Evolutionary conservation across 37 sponge, comb jelly and placozoan species (phyloP), one percentile per base, ranked within the genome.

Genomic region (Oscarella lobularis): DNA sequence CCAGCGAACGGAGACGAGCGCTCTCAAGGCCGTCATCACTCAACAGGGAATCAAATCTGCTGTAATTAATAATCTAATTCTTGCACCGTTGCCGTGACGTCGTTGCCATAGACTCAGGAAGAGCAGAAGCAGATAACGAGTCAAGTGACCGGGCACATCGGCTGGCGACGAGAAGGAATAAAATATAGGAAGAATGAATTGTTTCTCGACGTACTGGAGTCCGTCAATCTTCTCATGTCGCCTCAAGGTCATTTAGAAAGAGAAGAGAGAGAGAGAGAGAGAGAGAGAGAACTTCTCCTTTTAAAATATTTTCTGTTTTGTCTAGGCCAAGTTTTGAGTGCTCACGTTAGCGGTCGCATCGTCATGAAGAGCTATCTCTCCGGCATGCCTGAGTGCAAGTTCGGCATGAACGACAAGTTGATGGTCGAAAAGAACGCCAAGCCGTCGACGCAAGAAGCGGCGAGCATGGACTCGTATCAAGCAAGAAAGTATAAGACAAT

Each of bases 371-470:
- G 89, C 72, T 95, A 83, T 76, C 82, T 95, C 32, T 90, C 90
- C 35, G 96, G 96, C 0, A 95, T 95, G 96, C 96, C 96, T 0
- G 96, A 95, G 81, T 95, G 96, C 83, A 95, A 95, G 86, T 95
- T 95, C 84, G 96, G 96, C 38, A 91, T 95, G 92, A 95, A 95
- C 76, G 96, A 95, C 67, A 95, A 95, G 75, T 78, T 95, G 33
- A 81, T 91, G 48, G 71, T 91, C 2, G 96, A 95, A 68, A 88
- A 86, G 72, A 87, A 88, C 35, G 89, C 92, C 71, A 91, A 91
- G 69, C 88, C 92, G 0, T 87, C 88, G 27, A 86, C 88, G 30
- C 77, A 80, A 39, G 88, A 91, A 39, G 92, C 66, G 3, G 69
- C 79, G 3, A 70, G 31, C 31, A 14, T 68, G 6, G 71, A 68